These are phyloP conservation scores for Apoda limacodes DNA, from an alignment of 2,888 invertebrate genomes.

Conservation along the genomic window DNA sequence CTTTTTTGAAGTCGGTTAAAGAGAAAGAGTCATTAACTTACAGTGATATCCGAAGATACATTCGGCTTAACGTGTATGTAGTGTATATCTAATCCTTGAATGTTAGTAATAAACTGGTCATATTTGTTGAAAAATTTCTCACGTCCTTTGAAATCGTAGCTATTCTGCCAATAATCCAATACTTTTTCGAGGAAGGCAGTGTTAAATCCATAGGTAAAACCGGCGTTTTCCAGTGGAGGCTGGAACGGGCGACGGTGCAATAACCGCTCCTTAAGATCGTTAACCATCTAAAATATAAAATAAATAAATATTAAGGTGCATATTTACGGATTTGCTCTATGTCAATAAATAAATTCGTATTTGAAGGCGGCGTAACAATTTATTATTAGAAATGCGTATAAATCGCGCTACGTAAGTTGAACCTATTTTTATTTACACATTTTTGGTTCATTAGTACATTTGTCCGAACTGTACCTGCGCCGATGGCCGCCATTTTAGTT, in stretches of 20 bases:
- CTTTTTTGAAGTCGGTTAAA: too few relatives aligned
- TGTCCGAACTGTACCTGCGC: too few relatives aligned
- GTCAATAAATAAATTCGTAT: too few relatives aligned
- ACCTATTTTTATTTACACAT: too few relatives aligned
- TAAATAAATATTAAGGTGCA: too few relatives aligned
- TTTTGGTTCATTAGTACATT: too few relatives aligned
- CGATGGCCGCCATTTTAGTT: too few relatives aligned
- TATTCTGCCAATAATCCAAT: constrained; percentile 81
- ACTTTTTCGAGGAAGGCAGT: constrained; percentile 74
- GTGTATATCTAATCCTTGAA: constrained; percentile 81
- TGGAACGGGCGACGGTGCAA: constrained; percentile 50
- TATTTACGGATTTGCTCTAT: too few relatives aligned
- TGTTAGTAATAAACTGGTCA: constrained; percentile 79
- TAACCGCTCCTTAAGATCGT: constrained; percentile 68
- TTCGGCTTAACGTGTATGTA: constrained; percentile 77
- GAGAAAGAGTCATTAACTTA: constrained; percentile 33
- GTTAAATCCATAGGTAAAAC: constrained; percentile 87
- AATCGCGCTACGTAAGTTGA: too few relatives aligned
- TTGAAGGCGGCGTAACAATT: too few relatives aligned
- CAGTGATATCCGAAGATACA: constrained; percentile 28
- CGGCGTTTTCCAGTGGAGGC: constrained; percentile 73
- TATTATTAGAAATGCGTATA: too few relatives aligned
- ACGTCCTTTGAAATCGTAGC: constrained; percentile 74
- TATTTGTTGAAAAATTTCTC: constrained; percentile 79
- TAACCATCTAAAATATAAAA: constrained; percentile 51